Base-by-base conservation (phyloP, 2,888 invertebrate species). In the Phortica okadai region DNA sequence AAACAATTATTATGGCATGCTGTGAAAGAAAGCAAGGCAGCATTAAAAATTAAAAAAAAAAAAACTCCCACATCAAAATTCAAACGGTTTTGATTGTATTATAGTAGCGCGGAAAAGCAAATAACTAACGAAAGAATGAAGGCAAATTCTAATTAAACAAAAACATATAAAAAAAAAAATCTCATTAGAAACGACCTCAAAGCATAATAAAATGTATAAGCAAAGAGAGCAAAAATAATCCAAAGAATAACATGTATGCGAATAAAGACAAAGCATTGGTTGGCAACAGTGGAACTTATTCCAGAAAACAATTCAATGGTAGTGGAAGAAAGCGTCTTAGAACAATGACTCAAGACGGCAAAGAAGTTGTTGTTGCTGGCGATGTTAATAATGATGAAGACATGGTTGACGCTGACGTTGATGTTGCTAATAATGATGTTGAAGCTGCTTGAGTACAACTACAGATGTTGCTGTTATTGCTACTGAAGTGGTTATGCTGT, bases 181-280 rank as follows among this genome's bases (percentile, higher is more conserved):
- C 82, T 85, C 82, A 84, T 84, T 83, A 84, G 81, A 84, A 84
- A 79, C 83, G 80, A 84, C 81, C 82, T 78, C 82, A 82, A 78
- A 82, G 74, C 82, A 73, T 76, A 76, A 78, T 77, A 77, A 75
- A 74, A 74, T 25, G 25, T 62, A 8, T 59, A 16, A 14, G 59
- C 8, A 66, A 78, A 50, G 73, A 74, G 56, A 78, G 41, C 44
- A 6, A 58, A 69, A 64, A 14, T 21, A 44, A 44, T 21, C 45
- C n/a, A 62, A 45, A 59, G 25, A 42, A 50, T 56, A 25, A 56
- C 56, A 56, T 33, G 7, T n/a, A 58, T 56, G n/a, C n/a, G 45
- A 41, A 33, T n/a, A 11, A 10, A 14, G 11, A 10, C 56, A 44
- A 44, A 44, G 45, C 42, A 11, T 56, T 50, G 33, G 74, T 45